Conservation (phyloP, 2,888 invertebrate species). For the Leptogaster cylindrica region DNA sequence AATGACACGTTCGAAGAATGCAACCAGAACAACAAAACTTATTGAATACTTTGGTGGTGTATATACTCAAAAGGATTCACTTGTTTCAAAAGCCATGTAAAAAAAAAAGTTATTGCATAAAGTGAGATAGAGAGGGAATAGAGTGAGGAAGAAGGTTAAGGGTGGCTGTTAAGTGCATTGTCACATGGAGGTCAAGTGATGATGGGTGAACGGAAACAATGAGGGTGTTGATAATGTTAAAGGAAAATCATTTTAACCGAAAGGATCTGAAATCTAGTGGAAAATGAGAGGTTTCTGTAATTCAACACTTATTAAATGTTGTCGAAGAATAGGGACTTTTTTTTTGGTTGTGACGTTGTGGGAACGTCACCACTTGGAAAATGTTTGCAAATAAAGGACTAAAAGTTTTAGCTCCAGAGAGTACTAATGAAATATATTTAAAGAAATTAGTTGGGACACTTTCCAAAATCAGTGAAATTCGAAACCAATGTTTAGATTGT, state of each 20-base stretch:
- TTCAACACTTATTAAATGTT: neutral
- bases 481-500: neutral
- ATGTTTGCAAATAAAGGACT: too few relatives aligned
- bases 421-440: too few relatives aligned
- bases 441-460: too few relatives aligned
- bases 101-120: too few relatives aligned
- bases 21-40: neutral
- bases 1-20: conserved; percentile 18
- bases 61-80: neutral
- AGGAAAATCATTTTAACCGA: conserved; percentile 7
- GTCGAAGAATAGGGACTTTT: conserved; percentile 1
- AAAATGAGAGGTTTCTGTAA: conserved; percentile 8
- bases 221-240: neutral
- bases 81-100: neutral
- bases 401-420: too few relatives aligned
- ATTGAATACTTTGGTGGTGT: neutral
- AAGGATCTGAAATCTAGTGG: neutral
- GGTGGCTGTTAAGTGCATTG: too few relatives aligned
- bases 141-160: too few relatives aligned
- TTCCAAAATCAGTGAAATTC: neutral
- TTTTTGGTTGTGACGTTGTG: neutral
- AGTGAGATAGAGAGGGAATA: too few relatives aligned
- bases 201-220: neutral
- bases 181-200: conserved; percentile 3
- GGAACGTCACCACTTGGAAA: conserved; percentile 7